A percentile compares a stretch with the other conserved stretches of the same genome.
These are phyloP conservation scores for Paramormyrops hopkinsi DNA, from an alignment of 2,797 vertebrate genomes.

Conservation along the genomic window DNA sequence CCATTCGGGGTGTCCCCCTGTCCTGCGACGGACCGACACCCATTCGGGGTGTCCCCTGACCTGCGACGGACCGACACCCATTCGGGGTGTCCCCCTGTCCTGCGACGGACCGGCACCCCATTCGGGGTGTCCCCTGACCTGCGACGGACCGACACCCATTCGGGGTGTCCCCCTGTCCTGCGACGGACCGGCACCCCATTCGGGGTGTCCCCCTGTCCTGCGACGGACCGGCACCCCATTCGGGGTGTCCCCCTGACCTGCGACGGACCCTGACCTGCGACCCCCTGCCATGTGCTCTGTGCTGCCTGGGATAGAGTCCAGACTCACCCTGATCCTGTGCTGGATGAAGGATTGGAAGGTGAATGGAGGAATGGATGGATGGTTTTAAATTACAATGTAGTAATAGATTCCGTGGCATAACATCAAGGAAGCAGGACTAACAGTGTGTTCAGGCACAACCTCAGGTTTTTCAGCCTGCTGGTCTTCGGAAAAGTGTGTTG, in stretches of 20 bases:
- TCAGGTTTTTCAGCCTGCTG: not conserved
- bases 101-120: not conserved
- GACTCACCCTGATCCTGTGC: not conserved
- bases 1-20: not conserved
- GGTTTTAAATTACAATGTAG: not conserved
- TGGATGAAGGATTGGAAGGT: not conserved
- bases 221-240: not conserved
- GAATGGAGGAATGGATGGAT: not conserved
- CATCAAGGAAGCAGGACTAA: not conserved
- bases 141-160: not conserved
- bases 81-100: not conserved
- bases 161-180: not conserved
- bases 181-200: not conserved
- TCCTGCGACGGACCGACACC: not conserved
- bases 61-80: not conserved
- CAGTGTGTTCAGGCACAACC: not conserved
- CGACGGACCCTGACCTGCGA: not conserved
- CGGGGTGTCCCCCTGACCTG: not conserved
- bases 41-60: not conserved
- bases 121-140: not conserved
- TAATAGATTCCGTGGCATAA: not conserved
- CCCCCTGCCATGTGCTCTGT: not conserved
- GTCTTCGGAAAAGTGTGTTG: not conserved
- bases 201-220: not conserved
- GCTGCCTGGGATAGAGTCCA: not conserved